Percentiles rank a stretch among this genome's conserved stretches.
phyloP scores from a whole-genome alignment of 2,888 invertebrate species.

The Drepanosiphum platanoidis region DNA sequence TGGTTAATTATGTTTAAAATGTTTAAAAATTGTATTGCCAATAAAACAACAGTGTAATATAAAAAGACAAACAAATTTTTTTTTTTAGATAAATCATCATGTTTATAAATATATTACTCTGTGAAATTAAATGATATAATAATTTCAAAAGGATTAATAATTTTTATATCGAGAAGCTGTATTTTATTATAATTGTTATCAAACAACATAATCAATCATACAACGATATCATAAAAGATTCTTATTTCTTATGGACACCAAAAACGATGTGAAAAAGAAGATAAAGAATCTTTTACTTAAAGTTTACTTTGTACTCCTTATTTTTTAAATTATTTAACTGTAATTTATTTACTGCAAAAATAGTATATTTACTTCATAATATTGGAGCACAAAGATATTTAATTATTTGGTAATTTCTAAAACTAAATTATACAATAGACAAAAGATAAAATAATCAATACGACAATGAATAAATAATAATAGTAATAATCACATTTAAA shows the following conservation, averaged over 20 bases:
- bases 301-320: conserved; percentile 2
- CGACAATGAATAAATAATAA: conserved; percentile 49
- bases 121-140: background rate
- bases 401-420: conserved; percentile 17
- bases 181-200: conserved; percentile 20
- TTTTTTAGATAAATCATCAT: conserved; percentile 13
- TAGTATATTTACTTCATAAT: conserved; percentile 3
- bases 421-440: background rate
- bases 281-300: too few relatives aligned
- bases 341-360: conserved; percentile 26
- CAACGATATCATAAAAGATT: background rate
- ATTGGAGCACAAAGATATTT: background rate
- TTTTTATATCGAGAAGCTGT: background rate
- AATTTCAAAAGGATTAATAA: conserved; percentile 10
- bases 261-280: background rate
- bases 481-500: conserved; percentile 45
- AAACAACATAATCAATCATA: conserved; percentile 16
- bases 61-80: too few relatives aligned
- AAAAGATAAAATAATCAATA: conserved; percentile 36
- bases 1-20: too few relatives aligned
- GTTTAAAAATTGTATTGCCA: too few relatives aligned
- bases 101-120: conserved; percentile 47
- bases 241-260: background rate
- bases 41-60: too few relatives aligned
- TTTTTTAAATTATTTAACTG: background rate